Evolutionary conservation across 2,113 vertebrate species (phyloP).

Genomic region (Guaruba guarouba): DNA sequence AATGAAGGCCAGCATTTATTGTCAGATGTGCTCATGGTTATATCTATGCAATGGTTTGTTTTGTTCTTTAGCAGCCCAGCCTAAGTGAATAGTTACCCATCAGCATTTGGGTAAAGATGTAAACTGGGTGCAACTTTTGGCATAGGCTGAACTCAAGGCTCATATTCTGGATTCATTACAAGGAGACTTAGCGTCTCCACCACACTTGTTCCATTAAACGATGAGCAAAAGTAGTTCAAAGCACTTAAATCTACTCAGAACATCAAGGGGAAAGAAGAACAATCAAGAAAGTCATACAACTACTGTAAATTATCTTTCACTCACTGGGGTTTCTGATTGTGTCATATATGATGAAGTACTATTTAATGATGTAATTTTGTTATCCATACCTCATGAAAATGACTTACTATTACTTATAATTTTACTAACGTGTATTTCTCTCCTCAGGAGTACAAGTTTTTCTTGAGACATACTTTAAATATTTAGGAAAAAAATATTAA

Average conservation of each 20-base stretch:
- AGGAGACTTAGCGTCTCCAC: neutral
- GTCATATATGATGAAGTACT: constrained; percentile 40
- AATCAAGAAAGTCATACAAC: neutral
- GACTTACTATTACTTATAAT: constrained; percentile 28
- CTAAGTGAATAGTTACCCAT: neutral
- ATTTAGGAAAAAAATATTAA: neutral
- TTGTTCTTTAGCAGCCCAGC: neutral
- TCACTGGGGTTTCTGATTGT: constrained; percentile 6
- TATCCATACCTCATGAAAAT: constrained; percentile 54
- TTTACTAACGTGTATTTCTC: neutral
- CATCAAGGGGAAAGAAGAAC: constrained; percentile 14
- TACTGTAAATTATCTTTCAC: neutral
- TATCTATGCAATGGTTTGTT: neutral
- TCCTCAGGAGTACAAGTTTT: neutral
- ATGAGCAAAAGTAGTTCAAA: constrained; percentile 30
- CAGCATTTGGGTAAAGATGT: neutral
- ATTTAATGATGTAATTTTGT: constrained; percentile 53
- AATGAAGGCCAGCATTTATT: neutral
- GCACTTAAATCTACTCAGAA: constrained; percentile 12
- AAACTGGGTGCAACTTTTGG: neutral
- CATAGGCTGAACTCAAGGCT: neutral
- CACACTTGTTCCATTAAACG: neutral
- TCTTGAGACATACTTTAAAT: neutral
- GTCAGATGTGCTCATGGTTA: neutral
- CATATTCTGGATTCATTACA: neutral